Base-by-base conservation (phyloP, 1,140 invertebrate genomes). In the Maconellicoccus hirsutus region DNA sequence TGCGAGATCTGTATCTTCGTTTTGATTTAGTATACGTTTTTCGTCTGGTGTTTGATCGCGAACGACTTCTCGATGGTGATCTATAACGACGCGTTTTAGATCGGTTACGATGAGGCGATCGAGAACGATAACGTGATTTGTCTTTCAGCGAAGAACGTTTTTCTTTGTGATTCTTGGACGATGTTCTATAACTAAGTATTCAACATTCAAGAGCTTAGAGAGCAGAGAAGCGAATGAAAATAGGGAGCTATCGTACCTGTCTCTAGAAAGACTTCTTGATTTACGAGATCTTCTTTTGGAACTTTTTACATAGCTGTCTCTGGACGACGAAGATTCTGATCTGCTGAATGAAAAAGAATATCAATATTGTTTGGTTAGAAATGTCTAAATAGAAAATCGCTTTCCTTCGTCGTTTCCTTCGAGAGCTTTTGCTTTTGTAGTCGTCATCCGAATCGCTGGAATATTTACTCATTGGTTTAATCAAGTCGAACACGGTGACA, bases 381-480 rank as follows among this genome's bases (percentile, higher is more conserved):
- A 66, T 66, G 2, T 66, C 25, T 26, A 23, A 25, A 66, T 3
- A 66, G 10, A 66, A 66, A 10, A 2, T 25, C 22, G 25, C 61
- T 66, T 25, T 23, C 61, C 61, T 66, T 23, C 25, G 25, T 66
- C 61, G 21, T 26, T 66, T 66, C 25, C 61, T 12, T 23, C 25
- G 8, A 2, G 61, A 25, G 8, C 25, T 66, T 26, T 66, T 66
- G 1, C 61, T 16, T 23, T 22, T 23, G 22, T 66, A 25, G 25
- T 66, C 61, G 25, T 66, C 61, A 22, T 66, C 61, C 3, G 61
- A 66, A 26, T 66, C 19, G 25, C 61, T 66, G 19, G 61, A 66
- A 26, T 66, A 66, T 26, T 26, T 66, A 66, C 61, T 66, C 61
- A 66, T 33, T 12, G 29, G 3, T 33, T 12, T 6, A 12, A 33